Percentiles rank a stretch among this genome's conserved stretches.
Conservation (phyloP, 2,113 vertebrate species). For the Cyprinodon variegatus region DNA sequence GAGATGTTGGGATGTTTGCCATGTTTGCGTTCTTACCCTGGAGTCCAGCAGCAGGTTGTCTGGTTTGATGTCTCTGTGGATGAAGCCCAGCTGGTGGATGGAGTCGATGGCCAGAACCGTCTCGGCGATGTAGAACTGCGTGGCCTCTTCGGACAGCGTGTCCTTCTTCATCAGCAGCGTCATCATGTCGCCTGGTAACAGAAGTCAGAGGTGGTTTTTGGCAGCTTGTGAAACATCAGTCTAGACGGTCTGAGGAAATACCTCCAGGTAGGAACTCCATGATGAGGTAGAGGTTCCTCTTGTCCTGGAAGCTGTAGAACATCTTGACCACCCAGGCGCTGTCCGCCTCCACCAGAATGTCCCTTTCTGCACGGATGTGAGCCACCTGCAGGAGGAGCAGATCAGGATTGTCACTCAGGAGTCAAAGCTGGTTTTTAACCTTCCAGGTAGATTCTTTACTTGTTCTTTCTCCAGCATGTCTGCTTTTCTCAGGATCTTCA, state of each 20-base stretch:
- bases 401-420: neutral
- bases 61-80: conserved; percentile 97
- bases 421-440: neutral
- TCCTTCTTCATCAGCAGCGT: conserved; percentile 99
- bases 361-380: conserved; percentile 96
- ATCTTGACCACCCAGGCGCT: conserved; percentile 99
- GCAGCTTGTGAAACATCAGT: neutral
- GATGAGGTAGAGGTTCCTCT: conserved; percentile 97
- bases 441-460: conserved; percentile 70
- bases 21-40: conserved; percentile 78
- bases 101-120: conserved; percentile 97
- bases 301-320: conserved; percentile 99
- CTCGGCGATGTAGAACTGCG: conserved; percentile 99
- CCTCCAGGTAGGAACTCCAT: conserved; percentile 99
- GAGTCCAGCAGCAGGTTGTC: conserved; percentile 96
- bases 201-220: conserved; percentile 4
- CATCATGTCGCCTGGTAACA: conserved; percentile 95
- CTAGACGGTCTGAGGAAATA: conserved; percentile 6
- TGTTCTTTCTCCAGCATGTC: conserved; percentile 99
- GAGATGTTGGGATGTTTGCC: neutral
- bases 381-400: conserved; percentile 83
- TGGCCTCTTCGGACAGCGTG: conserved; percentile 95
- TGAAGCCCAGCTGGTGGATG: conserved; percentile 98
- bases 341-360: conserved; percentile 97
- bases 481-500: conserved; percentile 97